These are phyloP conservation scores for cat (Felis catus) DNA, from an alignment of 2,113 vertebrate species.

Conservation along the genomic window F.catus_Fca126_mat1.0 CM031424.1:26493501-26494000, in stretches of 20 bases:
- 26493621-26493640: background rate
- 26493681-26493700: background rate
- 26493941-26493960: too few relatives aligned
- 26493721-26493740: background rate
- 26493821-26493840: background rate
- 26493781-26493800: background rate
- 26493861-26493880: background rate
- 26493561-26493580: background rate
- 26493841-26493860: background rate
- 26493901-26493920: too few relatives aligned
- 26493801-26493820: background rate
- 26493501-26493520: background rate
- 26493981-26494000: background rate
- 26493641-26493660: background rate
- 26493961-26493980: background rate
- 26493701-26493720: background rate
- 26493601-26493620: too few relatives aligned
- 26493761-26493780: background rate
- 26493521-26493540: background rate
- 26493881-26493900: background rate
- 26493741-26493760: background rate
- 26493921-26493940: background rate
- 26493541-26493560: background rate
- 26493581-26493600: background rate
- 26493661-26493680: background rate